Evolutionary conservation across 2,888 invertebrate species (phyloP), one percentile per base, ranked within the genome.

Genomic region (Tupiocoris notatus): DNA sequence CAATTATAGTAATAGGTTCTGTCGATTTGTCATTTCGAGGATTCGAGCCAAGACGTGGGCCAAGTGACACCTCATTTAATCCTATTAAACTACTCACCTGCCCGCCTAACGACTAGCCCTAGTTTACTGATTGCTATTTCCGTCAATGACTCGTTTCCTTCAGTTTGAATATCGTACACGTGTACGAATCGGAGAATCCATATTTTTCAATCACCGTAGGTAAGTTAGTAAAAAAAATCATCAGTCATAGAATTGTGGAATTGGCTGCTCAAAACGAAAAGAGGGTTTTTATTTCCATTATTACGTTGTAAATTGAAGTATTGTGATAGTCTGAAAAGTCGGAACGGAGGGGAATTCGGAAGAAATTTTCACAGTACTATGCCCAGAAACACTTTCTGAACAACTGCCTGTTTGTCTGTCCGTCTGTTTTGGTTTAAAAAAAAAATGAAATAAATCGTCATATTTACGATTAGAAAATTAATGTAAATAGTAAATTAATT

Each of bases 1-100:
- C 70, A 70, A 70, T 70, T 70, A 70, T 70, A 70, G 70, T 70
- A 70, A 70, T 70, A 61, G 70, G 70, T 70, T 54, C 70, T 70
- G 70, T 70, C 70, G 70, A 70, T 70, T 70, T 70, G 70, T 70
- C 70, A 70, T 70, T 58, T 70, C 70, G 12, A 58, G n/a, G 70
- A 54, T 24, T 59, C 59, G 70, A 70, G 70, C 70, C 70, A 70
- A 70, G 20, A 58, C 24, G 58, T 24, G 73, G 39, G 66, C 75
- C 75, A 75, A 66, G 75, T 67, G 75, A 67, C 75, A 75, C 75
- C 75, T 67, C 75, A 75, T 75, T 75, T 67, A 75, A 75, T 66
- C 75, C 75, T 61, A 75, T 75, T 75, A 75, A 75, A 63, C 62
- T 21, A 17, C 64, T 20, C n/a, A n/a, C 59, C 25, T 25, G 22